Evolutionary conservation across 2,797 vertebrate species (phyloP).

Genomic region (Florisuga fusca): DNA sequence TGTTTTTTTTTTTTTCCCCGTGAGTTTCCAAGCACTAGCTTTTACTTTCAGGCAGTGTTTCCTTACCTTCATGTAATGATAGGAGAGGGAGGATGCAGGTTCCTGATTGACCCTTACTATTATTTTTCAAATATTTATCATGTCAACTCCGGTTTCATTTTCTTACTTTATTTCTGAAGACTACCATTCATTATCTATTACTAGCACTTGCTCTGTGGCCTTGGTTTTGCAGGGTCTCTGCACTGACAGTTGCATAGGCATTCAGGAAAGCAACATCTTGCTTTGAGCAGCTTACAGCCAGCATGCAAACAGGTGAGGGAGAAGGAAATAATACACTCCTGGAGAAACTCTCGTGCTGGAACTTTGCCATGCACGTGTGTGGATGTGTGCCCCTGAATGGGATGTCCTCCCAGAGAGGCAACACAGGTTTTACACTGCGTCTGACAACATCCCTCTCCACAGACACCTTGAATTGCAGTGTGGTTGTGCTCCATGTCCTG

Average conservation of each 20-base stretch:
- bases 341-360: background rate
- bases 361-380: background rate
- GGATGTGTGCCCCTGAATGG: background rate
- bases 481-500: rapidly evolving
- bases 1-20: too few relatives aligned
- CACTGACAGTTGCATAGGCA: background rate
- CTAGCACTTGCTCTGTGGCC: background rate
- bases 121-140: background rate
- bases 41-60: conserved; percentile 2
- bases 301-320: background rate
- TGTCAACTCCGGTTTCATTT: background rate
- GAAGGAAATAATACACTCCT: background rate
- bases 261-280: background rate
- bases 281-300: background rate
- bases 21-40: conserved; percentile 2
- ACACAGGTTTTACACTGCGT: background rate
- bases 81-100: background rate
- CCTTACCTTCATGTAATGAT: background rate
- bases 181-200: background rate
- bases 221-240: background rate
- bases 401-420: background rate
- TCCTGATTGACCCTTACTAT: background rate
- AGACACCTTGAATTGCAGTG: rapidly evolving
- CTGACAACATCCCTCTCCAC: background rate
- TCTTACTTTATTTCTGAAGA: background rate